Conservation (phyloP, 2,888 invertebrate species). For the Marasmarcha lunaedactyla region DNA sequence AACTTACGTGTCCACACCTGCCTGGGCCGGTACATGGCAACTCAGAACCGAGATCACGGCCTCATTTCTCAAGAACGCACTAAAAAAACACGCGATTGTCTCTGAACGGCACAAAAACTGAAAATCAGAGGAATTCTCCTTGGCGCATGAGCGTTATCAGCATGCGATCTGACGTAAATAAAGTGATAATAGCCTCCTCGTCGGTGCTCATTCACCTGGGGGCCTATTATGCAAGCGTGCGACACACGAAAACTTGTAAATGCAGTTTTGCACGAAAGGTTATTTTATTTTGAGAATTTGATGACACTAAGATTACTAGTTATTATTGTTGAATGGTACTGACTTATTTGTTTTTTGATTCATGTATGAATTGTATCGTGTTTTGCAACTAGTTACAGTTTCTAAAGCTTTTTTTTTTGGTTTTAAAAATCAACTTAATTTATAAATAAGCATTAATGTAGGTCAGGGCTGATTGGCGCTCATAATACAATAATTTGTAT, state of each 20-base stretch:
- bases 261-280: background rate
- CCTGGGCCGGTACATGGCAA: background rate
- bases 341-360: no score
- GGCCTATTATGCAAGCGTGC: background rate
- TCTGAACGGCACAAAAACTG: conserved; percentile 15
- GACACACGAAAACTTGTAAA: background rate
- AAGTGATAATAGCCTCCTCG: conserved; percentile 17
- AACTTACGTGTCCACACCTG: background rate
- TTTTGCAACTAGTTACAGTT: no score
- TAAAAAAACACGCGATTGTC: conserved; percentile 2
- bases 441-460: no score
- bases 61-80: conserved; percentile 1
- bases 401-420: no score
- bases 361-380: no score
- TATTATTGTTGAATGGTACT: no score
- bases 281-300: no score
- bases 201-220: background rate
- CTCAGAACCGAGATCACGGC: background rate
- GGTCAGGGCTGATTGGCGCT: no score
- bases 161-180: conserved; percentile 38
- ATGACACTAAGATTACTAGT: no score
- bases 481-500: no score
- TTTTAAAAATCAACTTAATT: no score
- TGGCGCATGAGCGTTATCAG: conserved; percentile 27
- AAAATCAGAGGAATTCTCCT: conserved; percentile 16